Evolutionary conservation across 2,797 vertebrate species (phyloP), one percentile per base, ranked within the genome.

Genomic region (Pogoniulus pusillus): DNA sequence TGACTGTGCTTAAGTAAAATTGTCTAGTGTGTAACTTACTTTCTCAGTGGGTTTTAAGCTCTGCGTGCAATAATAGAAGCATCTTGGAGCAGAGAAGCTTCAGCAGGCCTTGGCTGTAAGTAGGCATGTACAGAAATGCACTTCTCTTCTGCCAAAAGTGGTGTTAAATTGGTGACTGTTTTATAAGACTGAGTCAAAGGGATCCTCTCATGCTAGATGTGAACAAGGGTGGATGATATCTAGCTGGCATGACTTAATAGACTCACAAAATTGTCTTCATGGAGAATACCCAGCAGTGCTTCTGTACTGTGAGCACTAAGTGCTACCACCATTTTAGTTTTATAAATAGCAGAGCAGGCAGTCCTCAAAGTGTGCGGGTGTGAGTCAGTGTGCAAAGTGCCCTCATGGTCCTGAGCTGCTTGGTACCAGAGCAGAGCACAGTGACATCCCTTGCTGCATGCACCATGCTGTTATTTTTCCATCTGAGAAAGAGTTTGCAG

Each of bases 11-110:
- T 85, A 53, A 90, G 51, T 72, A 39, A 74, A 76, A 37, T 82
- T 92, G 51, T 83, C 30, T 17, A 10, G 29, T 86, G 53, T 69
- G 47, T 78, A 90, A 39, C 58, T 9, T 24, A 4, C 85, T 69
- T 91, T 92, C 79, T 60, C 78, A 64, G 80, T 80, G 89, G 89
- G 37, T 87, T 93, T 94, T 66, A 71, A 54, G 64, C 64, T 90
- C 59, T 91, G 65, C 16, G 2, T 84, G 82, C 37, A 84, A 58
- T 87, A 89, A 68, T 27, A 75, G 53, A 84, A 65, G 73, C 34
- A 77, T 75, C 63, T 54, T 90, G 55, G 16, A 88, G 78, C 37
- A 78, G 85, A 90, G 94, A 18, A 90, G 66, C 73, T 86, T 74
- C 94, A 82, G 76, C 57, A 89, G 72, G 71, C 65, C 57, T 27